Evolutionary conservation across 2,113 vertebrate species (phyloP).

Genomic region (Chaenocephalus aceratus): DNA sequence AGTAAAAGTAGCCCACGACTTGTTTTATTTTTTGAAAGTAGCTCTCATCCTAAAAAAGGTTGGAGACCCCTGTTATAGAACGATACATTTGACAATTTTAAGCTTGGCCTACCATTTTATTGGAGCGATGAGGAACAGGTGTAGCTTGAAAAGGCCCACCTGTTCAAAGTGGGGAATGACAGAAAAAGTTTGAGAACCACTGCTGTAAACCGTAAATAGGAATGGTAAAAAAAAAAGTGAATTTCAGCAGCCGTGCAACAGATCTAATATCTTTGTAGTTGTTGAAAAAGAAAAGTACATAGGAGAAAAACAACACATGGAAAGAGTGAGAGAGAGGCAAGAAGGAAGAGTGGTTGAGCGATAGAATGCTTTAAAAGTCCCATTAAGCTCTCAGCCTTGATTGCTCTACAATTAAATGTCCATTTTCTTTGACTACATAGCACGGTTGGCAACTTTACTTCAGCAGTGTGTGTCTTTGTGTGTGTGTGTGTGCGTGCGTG

Average conservation of each 20-base stretch:
- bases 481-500: constrained; percentile 13
- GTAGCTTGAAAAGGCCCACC: too few species aligned
- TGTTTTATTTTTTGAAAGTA: too few species aligned
- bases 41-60: too few species aligned
- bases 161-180: too few species aligned
- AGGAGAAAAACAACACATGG: constrained; percentile 1
- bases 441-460: constrained; percentile 58
- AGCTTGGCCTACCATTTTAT: too few species aligned
- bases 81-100: too few species aligned
- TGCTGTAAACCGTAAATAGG: too few species aligned
- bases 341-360: constrained; percentile 43
- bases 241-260: neutral
- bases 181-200: too few species aligned
- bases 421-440: constrained; percentile 74
- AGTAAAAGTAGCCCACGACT: too few species aligned
- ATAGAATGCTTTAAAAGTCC: constrained; percentile 71
- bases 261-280: constrained; percentile 4
- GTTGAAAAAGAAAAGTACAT: constrained; percentile 6
- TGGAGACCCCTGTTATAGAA: too few species aligned
- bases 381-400: constrained; percentile 77
- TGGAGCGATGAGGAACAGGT: too few species aligned
- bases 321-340: constrained; percentile 10
- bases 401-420: constrained; percentile 79
- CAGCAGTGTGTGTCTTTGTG: constrained; percentile 45
- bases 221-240: too few species aligned